Evolutionary conservation across 2,888 invertebrate species (phyloP).

Genomic region (Melanostoma scalare): DNA sequence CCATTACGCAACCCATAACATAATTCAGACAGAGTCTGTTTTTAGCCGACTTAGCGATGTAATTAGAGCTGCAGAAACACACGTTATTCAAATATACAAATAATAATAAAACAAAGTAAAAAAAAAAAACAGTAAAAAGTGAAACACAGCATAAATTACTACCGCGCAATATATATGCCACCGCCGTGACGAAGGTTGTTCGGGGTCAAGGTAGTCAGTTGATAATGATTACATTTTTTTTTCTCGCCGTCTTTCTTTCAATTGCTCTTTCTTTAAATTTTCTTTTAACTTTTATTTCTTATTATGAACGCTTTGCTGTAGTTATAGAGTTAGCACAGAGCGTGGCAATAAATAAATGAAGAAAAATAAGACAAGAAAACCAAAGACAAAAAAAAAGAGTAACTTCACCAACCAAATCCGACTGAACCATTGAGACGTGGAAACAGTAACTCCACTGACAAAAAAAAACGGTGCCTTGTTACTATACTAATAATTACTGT

Average conservation of each 20-base stretch:
- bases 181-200: conserved; percentile 70
- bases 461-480: conserved; percentile 63
- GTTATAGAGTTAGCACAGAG: conserved; percentile 36
- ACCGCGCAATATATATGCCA: conserved; percentile 67
- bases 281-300: conserved; percentile 44
- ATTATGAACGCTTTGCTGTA: conserved; percentile 11
- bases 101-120: conserved; percentile 32
- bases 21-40: conserved; percentile 11
- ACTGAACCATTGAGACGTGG: conserved; percentile 64
- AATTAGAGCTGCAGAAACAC: conserved; percentile 68
- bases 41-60: conserved; percentile 36
- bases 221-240: conserved; percentile 70
- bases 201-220: conserved; percentile 71
- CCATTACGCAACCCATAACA: no score
- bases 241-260: conserved; percentile 41
- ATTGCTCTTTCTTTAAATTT: conserved; percentile 54
- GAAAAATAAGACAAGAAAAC: conserved; percentile 20
- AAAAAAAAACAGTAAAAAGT: conserved; percentile 60
- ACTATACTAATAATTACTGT: conserved; percentile 56
- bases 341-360: conserved; percentile 5
- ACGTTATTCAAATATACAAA: conserved; percentile 25
- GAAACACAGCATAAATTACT: conserved; percentile 72
- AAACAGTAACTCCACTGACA: conserved; percentile 62
- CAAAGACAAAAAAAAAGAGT: conserved; percentile 16
- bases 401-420: conserved; percentile 52